Evolutionary conservation across 2,888 invertebrate genomes (phyloP).

Genomic region (Polyommatus icarus): DNA sequence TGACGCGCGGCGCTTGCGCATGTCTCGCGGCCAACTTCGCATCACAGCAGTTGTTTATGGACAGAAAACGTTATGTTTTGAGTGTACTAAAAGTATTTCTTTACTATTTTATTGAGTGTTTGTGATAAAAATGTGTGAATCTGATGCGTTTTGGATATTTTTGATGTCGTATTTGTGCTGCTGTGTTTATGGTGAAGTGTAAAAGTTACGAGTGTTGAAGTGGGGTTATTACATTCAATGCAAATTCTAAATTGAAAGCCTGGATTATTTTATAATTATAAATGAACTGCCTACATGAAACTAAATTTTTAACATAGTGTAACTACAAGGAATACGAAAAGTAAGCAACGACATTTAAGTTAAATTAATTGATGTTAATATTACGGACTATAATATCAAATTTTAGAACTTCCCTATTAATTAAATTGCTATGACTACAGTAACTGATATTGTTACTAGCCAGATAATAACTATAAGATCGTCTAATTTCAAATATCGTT

Average conservation of each 20-base stretch:
- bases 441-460: conserved; percentile 7
- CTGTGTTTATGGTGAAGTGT: not conserved
- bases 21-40: conserved; percentile 17
- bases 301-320: not conserved
- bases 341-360: not conserved
- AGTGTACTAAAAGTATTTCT: not conserved
- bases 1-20: conserved; percentile 22
- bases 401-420: not conserved
- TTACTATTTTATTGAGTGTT: not conserved
- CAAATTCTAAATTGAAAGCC: not conserved
- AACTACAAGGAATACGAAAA: not conserved
- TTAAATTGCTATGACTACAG: not conserved
- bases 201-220: conserved; percentile 32
- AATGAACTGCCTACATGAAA: not conserved
- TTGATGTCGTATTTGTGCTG: not conserved
- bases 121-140: conserved; percentile 15
- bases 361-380: not conserved
- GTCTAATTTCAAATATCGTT: conserved; percentile 31
- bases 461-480: conserved; percentile 24
- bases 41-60: conserved; percentile 18
- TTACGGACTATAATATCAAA: not conserved
- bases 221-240: conserved; percentile 21
- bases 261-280: not conserved
- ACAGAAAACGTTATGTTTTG: conserved; percentile 30
- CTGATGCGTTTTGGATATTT: conserved; percentile 18